phyloP scores from a whole-genome alignment of 2,113 vertebrate species.

The Geothlypis trichas region DNA sequence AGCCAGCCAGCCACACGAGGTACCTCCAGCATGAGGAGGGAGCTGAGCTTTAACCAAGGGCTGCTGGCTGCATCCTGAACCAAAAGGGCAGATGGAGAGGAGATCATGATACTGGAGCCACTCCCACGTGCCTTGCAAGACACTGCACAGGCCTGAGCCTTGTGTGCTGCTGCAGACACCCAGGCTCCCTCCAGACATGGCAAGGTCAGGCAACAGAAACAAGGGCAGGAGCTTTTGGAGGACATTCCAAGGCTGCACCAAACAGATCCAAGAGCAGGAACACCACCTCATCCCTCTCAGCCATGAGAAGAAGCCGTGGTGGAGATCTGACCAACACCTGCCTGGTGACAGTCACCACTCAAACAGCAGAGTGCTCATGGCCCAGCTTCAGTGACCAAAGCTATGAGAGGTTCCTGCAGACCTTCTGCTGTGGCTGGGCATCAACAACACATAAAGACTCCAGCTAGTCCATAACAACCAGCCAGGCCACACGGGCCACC shows the following conservation, averaged over 20 bases:
- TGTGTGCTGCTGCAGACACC: not conserved
- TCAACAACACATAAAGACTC: not conserved
- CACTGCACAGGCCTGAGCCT: not conserved
- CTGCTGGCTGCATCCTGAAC: not conserved
- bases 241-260: not conserved
- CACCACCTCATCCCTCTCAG: accelerated
- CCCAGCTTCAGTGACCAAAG: not conserved
- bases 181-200: not conserved
- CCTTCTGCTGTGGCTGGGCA: not conserved
- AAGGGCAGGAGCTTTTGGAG: not conserved
- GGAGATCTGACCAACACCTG: not conserved
- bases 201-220: not conserved
- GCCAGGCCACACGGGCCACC: not conserved
- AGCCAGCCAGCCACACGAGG: accelerated
- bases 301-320: not conserved
- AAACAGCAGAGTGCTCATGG: not conserved
- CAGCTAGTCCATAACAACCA: not conserved
- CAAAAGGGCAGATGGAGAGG: not conserved
- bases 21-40: accelerated
- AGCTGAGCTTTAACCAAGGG: not conserved
- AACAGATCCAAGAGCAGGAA: not conserved
- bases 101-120: not conserved
- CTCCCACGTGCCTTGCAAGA: not conserved
- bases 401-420: not conserved
- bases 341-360: not conserved